Evolutionary conservation across 2,113 vertebrate genomes (phyloP), one percentile per base, ranked within the genome.

Genomic region (Coreoperca whiteheadi): DNA sequence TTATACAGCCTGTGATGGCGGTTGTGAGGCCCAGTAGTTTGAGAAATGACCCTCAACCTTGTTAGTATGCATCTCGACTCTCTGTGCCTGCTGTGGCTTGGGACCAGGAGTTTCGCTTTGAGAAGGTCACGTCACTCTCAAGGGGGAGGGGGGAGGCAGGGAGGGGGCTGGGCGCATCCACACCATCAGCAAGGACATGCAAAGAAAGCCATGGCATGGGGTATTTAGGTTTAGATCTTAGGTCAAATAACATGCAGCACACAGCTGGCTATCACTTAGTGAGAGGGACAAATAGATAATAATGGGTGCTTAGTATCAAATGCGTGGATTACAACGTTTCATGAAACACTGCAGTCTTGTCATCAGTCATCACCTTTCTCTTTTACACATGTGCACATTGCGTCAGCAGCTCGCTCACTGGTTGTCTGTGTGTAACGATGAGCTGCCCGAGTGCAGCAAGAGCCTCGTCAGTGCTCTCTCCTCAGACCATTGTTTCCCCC

Each of bases 81-180:
- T 79, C 60, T 2, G 39, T 39, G 81, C 82, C 76, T 79, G 75
- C 84, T 68, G 59, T 89, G 79, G 74, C 81, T 54, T 68, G 84
- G 88, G 87, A 89, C 77, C 83, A 21, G 64, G 82, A 83, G 82
- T 77, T 85, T 74, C 9, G 61, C 88, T 79, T 76, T 79, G 79
- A 89, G 89, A 91, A 93, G 92, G 93, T 93, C 88, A 90, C 68
- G 65, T 81, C 71, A 64, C 79, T 88, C 85, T 63, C 48, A 72
- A 78, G 73, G 84, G 61, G 77, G 79, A 83, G 67, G 72, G 72
- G 64, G 66, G 72, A 69, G 43, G 60, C 23, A 67, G 77, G 3
- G 68, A 28, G 64, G 14, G 66, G 60, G 60, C 61, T 39, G 69
- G 65, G 50, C 20, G 39, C 43, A 66, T 77, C 78, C 64, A 71